Conservation (phyloP, 2,888 invertebrate genomes). For the Gortyna flavago region DNA sequence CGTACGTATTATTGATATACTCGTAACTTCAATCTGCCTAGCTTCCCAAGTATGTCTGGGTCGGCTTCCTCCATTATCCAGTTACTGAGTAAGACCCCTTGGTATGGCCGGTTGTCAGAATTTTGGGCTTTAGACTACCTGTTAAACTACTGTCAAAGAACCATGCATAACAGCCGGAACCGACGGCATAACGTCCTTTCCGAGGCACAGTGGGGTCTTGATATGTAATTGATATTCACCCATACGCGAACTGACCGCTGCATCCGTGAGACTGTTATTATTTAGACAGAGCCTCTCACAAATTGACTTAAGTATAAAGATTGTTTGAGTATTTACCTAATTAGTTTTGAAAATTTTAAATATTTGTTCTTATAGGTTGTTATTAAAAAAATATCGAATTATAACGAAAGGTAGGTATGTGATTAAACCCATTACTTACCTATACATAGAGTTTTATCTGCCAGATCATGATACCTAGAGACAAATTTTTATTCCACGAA, state of each 20-base stretch:
- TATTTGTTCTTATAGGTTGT: not conserved
- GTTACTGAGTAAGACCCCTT: not conserved
- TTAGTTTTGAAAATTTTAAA: not conserved
- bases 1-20: not conserved
- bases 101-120: not conserved
- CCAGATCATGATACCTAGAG: not conserved
- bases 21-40: not conserved
- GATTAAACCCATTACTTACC: not conserved
- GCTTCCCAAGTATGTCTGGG: not conserved
- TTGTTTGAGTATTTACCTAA: not conserved
- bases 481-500: not conserved
- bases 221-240: too few relatives aligned
- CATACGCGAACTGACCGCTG: too few relatives aligned
- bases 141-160: not conserved
- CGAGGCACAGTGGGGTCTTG: too few relatives aligned
- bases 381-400: not conserved
- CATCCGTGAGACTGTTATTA: not conserved
- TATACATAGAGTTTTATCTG: too few relatives aligned
- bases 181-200: not conserved
- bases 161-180: not conserved
- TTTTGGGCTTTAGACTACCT: not conserved
- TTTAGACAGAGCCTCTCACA: not conserved
- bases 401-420: not conserved
- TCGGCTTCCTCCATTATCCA: not conserved
- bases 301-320: not conserved